Base-by-base conservation (phyloP, 2,888 invertebrate species). In the Lysandra coridon region DNA sequence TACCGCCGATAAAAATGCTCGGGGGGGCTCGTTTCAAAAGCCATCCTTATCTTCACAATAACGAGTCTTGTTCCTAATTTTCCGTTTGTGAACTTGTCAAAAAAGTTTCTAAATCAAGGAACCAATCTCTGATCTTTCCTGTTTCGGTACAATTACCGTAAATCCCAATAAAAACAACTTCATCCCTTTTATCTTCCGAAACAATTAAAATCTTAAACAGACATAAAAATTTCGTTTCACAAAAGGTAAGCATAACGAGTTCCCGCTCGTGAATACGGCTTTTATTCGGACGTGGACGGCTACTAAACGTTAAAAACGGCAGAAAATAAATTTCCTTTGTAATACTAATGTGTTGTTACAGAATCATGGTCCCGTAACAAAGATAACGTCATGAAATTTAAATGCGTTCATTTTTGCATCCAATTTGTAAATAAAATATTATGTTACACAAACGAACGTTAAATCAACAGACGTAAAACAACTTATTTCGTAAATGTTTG, bases 261-360 rank as follows among this genome's bases (percentile, higher is more conserved):
- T 75, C 57, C 57, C 10, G 76, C 37, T 76, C 33, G 12, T 37
- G 76, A 76, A 57, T 57, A 76, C 30, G 6, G 76, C 53, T 76
- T 57, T 76, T 76, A 76, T 76, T 76, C 53, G 30, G 76, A 76
- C 76, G 57, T 57, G 30, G 76, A 14, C 57, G 30, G 57, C 76
- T 76, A 57, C 76, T 37, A 57, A 57, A 76, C 33, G 76, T 76
- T 57, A 57, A 76, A 57, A 76, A 37, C 33, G 49, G 76, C 49
- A 53, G 76, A 76, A 76, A 76, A 76, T 76, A 53, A 76, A 57
- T 53, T 76, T 76, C 57, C 76, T 57, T 75, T 75, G 75, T 75
- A 30, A 75, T 75, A 75, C 75, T 75, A 75, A 75, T 75, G 75
- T 75, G 75, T 75, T 75, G 75, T 75, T 75, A 75, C 75, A 53